phyloP scores from a whole-genome alignment of 2,113 vertebrate genomes.

The Fulmarus glacialis region DNA sequence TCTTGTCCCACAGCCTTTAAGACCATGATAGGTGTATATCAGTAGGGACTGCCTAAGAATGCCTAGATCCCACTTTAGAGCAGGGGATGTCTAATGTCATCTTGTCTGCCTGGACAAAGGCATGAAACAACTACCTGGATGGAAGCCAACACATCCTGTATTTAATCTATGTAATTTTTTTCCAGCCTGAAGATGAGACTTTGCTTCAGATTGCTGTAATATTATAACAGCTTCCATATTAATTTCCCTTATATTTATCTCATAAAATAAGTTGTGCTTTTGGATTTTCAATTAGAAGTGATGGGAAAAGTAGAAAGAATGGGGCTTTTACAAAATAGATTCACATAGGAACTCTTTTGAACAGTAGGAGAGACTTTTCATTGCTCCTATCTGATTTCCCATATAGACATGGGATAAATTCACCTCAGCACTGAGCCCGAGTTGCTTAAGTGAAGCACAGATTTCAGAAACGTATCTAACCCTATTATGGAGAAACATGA shows the following conservation, averaged over 20 bases:
- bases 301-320: background rate
- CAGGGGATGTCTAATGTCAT: background rate
- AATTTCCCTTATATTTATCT: background rate
- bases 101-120: background rate
- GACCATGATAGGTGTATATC: background rate
- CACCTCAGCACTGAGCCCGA: background rate
- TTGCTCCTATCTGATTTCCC: background rate
- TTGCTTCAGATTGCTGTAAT: background rate
- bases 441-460: background rate
- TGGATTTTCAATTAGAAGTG: background rate
- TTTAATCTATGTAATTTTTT: background rate
- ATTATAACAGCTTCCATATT: background rate
- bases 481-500: background rate
- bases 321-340: rapidly evolving
- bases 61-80: background rate
- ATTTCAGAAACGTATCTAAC: background rate
- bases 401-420: background rate
- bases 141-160: background rate
- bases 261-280: background rate
- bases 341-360: background rate
- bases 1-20: background rate
- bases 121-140: background rate
- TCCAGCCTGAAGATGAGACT: background rate
- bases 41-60: background rate
- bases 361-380: background rate